phyloP scores from a whole-genome alignment of 2,888 invertebrate genomes.

The Agonum fuliginosum region DNA sequence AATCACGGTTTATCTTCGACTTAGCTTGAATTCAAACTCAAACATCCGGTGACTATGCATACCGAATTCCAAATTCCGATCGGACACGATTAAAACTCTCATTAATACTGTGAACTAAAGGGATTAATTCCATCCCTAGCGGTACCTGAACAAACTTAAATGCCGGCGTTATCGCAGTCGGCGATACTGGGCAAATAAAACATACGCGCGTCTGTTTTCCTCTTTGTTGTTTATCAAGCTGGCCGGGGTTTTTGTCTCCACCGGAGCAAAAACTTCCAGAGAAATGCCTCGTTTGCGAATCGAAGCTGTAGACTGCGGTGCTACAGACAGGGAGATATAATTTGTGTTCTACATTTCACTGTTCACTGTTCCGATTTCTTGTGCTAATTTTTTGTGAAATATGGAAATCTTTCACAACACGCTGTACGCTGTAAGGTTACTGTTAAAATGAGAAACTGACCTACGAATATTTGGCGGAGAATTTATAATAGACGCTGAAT shows the following conservation, averaged over 20 bases:
- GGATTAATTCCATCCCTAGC: conserved; percentile 42
- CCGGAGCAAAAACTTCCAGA: conserved; percentile 6
- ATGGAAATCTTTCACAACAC: conserved; percentile 3
- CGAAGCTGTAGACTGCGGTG: background rate
- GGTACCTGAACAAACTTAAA: conserved; percentile 56
- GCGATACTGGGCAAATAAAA: conserved; percentile 46
- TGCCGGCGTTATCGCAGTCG: conserved; percentile 38
- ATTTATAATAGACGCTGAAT: too few relatives aligned
- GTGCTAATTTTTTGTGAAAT: conserved; percentile 9
- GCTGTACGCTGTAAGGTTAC: too few relatives aligned
- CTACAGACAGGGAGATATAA: conserved; percentile 29
- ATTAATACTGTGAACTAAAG: conserved; percentile 53
- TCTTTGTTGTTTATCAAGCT: conserved; percentile 45
- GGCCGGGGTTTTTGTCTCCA: conserved; percentile 42
- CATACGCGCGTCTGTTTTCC: conserved; percentile 29
- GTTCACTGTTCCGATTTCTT: conserved; percentile 15
- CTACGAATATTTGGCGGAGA: too few relatives aligned
- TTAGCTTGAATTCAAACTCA: conserved; percentile 42
- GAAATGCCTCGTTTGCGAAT: conserved; percentile 40
- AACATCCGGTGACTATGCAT: conserved; percentile 39
- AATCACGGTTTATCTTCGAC: conserved; percentile 41
- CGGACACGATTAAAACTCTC: conserved; percentile 50
- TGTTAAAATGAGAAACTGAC: too few relatives aligned
- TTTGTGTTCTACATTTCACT: conserved; percentile 38
- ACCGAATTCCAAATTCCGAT: conserved; percentile 40